Base-by-base conservation (phyloP, 2,797 vertebrate genomes). In the Pipistrellus nathusii region DNA sequence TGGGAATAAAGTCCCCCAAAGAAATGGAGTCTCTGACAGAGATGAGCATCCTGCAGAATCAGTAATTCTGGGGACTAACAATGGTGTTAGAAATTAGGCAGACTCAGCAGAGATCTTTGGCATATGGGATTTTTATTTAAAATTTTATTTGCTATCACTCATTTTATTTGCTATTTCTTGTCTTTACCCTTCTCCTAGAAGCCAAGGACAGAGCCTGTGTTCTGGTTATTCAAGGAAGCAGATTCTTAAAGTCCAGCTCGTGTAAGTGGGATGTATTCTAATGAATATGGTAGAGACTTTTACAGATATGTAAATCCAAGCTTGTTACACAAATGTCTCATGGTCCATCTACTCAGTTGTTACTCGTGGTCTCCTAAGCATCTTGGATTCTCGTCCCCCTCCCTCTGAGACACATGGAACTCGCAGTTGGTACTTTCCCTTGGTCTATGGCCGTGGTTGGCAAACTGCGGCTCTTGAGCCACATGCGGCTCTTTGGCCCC, bases 1-100 rank as follows among this genome's bases (percentile, higher is more conserved):
- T 81, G 69, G 84, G 72, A 87, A 86, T 71, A 92, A 95, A 95
- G 76, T 62, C 38, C 15, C 64, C 68, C 38, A 46, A 80, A 86
- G 78, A 96, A 77, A 90, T 0, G 38, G 53, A 69, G 15, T 66
- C 55, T 86, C 68, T 85, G 11, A 46, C 23, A 91, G 46, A 78
- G 73, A 53, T 38, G 64, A 95, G 57, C 27, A 44, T 82, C 87
- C 69, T 35, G 1, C 38, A 85, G 41, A 76, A 94, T 72, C 69
- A 73, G 27, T 2, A 32, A 72, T 78, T 89, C 81, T 57, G 25
- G 55, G 51, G 35, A 41, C 11, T 38, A 83, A 78, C 91, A 64
- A 77, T 2, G 8, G 17, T 82, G 25, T 72, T 44, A 35, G 30
- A 82, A 90, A 81, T 88, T 86, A 91, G 76, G 25, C n/a, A 75